These are phyloP conservation scores for Arrhamphus sclerolepis DNA, from an alignment of 2,797 vertebrate genomes.

Conservation along the genomic window DNA sequence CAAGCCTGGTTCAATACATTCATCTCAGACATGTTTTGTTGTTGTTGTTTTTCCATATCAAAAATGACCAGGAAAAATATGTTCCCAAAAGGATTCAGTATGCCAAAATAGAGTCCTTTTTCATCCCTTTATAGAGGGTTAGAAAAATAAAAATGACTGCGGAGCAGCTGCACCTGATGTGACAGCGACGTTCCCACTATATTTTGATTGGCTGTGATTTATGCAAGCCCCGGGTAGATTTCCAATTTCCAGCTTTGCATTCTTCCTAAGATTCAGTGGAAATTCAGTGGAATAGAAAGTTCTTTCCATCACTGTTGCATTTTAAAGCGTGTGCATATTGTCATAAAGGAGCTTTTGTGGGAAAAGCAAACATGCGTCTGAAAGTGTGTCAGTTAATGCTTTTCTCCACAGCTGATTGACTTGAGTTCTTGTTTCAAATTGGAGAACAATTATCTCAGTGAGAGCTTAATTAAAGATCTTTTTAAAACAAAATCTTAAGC, in stretches of 20 bases:
- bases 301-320: not conserved
- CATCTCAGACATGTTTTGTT: no score
- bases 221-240: constrained; percentile 56
- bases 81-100: constrained; percentile 16
- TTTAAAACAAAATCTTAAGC: constrained; percentile 18
- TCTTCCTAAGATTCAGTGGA: constrained; percentile 46
- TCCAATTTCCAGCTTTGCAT: constrained; percentile 52
- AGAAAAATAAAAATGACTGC: constrained; percentile 58
- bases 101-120: constrained; percentile 29
- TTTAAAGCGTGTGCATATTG: constrained; percentile 1
- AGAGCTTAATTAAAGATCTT: constrained; percentile 36
- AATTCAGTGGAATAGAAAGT: constrained; percentile 23
- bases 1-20: no score
- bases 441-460: constrained; percentile 24
- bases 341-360: not conserved
- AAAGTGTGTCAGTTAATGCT: constrained; percentile 22
- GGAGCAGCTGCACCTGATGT: constrained; percentile 65
- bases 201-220: constrained; percentile 73
- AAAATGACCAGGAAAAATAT: constrained; percentile 13
- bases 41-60: not conserved
- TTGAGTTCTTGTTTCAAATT: constrained; percentile 32
- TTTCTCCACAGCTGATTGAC: constrained; percentile 36
- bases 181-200: constrained; percentile 67
- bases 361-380: constrained; percentile 4
- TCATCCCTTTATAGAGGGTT: constrained; percentile 42